These are phyloP conservation scores for Pleuronectes platessa DNA, from an alignment of 2,113 vertebrate species.

Conservation along the genomic window DNA sequence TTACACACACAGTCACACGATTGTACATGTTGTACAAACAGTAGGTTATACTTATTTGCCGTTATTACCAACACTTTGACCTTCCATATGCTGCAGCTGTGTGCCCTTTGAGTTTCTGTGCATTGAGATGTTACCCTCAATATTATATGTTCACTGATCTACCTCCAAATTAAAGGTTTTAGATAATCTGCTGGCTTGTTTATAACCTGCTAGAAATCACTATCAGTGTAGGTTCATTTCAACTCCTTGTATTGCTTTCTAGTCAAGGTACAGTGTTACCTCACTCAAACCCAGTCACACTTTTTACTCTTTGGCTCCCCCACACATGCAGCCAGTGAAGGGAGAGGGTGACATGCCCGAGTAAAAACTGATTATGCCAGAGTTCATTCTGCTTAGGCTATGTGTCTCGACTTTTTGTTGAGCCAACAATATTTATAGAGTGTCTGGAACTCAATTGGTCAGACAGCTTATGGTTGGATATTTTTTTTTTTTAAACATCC, in stretches of 20 bases:
- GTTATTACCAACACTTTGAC: background rate
- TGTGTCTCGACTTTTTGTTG: constrained; percentile 54
- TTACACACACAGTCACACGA: too few species aligned
- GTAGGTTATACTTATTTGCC: background rate
- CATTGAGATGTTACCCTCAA: background rate
- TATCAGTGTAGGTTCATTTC: background rate
- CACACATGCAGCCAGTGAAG: constrained; percentile 1
- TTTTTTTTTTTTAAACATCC: too few species aligned
- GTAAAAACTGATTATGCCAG: constrained; percentile 2
- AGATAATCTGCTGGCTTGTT: background rate
- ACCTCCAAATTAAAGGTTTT: background rate
- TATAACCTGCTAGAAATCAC: background rate
- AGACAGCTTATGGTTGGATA: constrained; percentile 43
- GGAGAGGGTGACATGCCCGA: background rate
- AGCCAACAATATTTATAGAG: constrained; percentile 58
- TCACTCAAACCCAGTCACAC: background rate
- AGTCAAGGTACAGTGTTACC: background rate
- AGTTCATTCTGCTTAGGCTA: constrained; percentile 22
- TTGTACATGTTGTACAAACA: too few species aligned
- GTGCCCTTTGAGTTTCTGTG: background rate
- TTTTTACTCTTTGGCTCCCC: background rate
- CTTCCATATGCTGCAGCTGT: background rate
- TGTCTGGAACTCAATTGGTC: constrained; percentile 28
- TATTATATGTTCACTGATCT: background rate
- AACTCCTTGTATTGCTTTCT: background rate